A percentile compares a stretch with the other conserved stretches of the same genome.
Evolutionary conservation across 1,140 invertebrate genomes (phyloP).

Genomic region (Cylas formicarius): DNA sequence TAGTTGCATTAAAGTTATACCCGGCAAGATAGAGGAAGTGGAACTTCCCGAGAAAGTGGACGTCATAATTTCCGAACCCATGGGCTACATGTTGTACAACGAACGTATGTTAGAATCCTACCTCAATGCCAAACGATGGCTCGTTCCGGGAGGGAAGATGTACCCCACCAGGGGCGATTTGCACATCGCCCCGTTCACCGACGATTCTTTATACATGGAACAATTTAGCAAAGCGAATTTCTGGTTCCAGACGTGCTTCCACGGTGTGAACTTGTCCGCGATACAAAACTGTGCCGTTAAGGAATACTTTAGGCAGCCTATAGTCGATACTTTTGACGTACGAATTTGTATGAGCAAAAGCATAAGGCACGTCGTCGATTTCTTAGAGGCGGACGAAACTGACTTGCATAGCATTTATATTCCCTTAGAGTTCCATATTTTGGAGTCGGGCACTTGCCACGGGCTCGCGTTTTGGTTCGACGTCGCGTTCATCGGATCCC

Average conservation of each 20-base stretch:
- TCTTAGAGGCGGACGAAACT: constrained; percentile 84
- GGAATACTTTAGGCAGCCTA: constrained; percentile 97
- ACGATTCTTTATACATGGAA: constrained; percentile 97
- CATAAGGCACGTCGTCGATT: constrained; percentile 91
- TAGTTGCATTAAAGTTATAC: constrained; percentile 83
- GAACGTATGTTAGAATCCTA: constrained; percentile 99
- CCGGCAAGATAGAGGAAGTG: constrained; percentile 98
- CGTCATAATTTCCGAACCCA: constrained; percentile 97
- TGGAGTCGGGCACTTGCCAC: constrained; percentile 92
- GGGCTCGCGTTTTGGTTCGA: constrained; percentile 99
- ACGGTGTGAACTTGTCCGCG: constrained; percentile 91
- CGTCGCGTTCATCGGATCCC: constrained; percentile 92
- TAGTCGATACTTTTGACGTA: constrained; percentile 98
- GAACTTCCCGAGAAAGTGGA: constrained; percentile 91
- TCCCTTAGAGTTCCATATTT: constrained; percentile 86
- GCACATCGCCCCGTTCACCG: constrained; percentile 97
- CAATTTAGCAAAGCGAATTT: constrained; percentile 98
- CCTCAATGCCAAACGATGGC: constrained; percentile 97
- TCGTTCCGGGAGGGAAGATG: constrained; percentile 89
- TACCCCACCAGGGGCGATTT: constrained; percentile 94
- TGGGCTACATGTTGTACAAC: constrained; percentile 99
- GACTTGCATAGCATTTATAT: constrained; percentile 95
- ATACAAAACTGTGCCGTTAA: constrained; percentile 87
- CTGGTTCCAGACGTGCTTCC: constrained; percentile 97
- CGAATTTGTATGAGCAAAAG: constrained; percentile 95